phyloP scores from a whole-genome alignment of 2,888 invertebrate genomes.

The Orthosia incerta region DNA sequence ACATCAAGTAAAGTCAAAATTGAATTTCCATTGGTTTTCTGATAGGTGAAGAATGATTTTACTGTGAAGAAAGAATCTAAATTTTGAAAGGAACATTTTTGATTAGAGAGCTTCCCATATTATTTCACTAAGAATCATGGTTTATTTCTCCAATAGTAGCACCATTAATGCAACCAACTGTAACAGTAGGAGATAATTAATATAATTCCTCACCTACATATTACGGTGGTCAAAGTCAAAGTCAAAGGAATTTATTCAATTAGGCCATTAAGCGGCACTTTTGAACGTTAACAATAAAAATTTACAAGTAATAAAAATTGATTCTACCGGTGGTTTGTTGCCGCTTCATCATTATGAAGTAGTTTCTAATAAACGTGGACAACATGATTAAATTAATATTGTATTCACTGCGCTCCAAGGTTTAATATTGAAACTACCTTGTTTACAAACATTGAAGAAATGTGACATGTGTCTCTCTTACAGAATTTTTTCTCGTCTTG shows the following conservation, averaged over 20 bases:
- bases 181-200: background rate
- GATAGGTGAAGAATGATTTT: background rate
- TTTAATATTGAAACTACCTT: background rate
- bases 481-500: background rate
- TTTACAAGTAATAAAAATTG: too few relatives aligned
- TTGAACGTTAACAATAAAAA: too few relatives aligned
- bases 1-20: constrained; percentile 15
- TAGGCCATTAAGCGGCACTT: too few relatives aligned
- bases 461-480: background rate
- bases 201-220: background rate
- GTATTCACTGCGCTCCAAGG: background rate
- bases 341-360: background rate
- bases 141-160: background rate
- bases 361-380: background rate
- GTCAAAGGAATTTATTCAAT: too few relatives aligned
- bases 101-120: background rate
- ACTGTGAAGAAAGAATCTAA: background rate
- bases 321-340: too few relatives aligned
- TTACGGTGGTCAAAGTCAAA: too few relatives aligned
- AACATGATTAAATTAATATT: background rate
- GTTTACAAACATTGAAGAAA: background rate
- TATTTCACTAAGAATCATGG: background rate
- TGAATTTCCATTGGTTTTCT: constrained; percentile 9
- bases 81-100: background rate
- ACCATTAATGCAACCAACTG: background rate